phyloP scores from a whole-genome alignment of 2,113 vertebrate species.

The Scolopax mira region DNA sequence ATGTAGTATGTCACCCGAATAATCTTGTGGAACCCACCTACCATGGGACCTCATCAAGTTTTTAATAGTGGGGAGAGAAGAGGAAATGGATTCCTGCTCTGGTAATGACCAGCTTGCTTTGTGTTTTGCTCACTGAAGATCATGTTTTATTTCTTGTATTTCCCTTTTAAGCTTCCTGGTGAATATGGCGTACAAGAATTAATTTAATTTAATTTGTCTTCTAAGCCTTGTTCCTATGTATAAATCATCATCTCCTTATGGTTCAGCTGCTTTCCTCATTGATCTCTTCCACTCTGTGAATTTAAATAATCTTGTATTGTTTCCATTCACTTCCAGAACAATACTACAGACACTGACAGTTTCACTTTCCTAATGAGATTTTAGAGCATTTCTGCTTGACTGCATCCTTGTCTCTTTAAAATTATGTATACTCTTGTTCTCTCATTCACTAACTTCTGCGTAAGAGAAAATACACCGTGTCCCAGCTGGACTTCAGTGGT shows the following conservation, averaged over 20 bases:
- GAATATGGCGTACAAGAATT: not conserved
- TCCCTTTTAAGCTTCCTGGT: not conserved
- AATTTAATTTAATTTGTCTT: constrained; percentile 8
- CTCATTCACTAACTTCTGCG: not conserved
- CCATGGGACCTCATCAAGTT: not conserved
- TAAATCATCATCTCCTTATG: not conserved
- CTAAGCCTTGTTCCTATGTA: not conserved
- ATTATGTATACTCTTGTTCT: not conserved
- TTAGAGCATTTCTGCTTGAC: not conserved
- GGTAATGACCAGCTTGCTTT: not conserved
- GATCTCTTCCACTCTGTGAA: not conserved
- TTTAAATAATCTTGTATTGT: not conserved
- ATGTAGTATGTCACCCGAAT: not conserved
- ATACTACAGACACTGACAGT: not conserved
- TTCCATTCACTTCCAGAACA: constrained; percentile 12
- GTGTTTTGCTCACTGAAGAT: not conserved
- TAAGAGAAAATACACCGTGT: not conserved
- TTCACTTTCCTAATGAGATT: constrained; percentile 14
- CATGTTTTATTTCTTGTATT: not conserved
- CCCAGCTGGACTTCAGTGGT: not conserved
- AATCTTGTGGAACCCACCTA: not conserved
- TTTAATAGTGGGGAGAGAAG: not conserved
- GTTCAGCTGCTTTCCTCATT: not conserved
- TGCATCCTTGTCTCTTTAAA: not conserved
- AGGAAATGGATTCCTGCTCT: not conserved